Base-by-base conservation (phyloP, 1,140 invertebrate genomes). In the Drosophila hydei region DNA sequence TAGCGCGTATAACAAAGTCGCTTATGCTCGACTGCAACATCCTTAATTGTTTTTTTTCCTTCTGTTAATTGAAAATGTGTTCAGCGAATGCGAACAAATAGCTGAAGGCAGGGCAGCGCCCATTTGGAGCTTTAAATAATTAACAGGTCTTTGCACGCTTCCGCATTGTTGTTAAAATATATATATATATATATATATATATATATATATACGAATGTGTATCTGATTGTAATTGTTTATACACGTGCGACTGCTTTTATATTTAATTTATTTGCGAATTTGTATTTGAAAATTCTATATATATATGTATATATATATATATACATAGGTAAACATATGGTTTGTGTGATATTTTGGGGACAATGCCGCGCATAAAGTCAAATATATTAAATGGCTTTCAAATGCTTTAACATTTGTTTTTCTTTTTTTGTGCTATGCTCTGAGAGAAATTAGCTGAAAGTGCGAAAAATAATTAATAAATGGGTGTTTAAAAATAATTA, bases 1-100 rank as follows among this genome's bases (percentile, higher is more conserved):
- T 33, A 11, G 30, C 30, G 30, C 6, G 30, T 11, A 33, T 33
- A 2, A 33, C 4, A 33, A 2, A 33, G 9, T 33, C 30, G 3
- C 30, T 33, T 1, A 33, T 6, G 2, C 7, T 11, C 30, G 30
- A 11, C 30, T 11, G 9, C 9, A 2, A 12, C 30, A 33, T 33
- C 30, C 30, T 33, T 33, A 33, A 42, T 42, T 58, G 62, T 73
- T 67, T 77, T 87, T 77, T 51, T 51, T 50, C 30, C 25, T 77
- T 67, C 69, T 65, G 75, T 87, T 88, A 87, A 87, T 87, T 87
- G 83, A 81, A 88, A 87, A 78, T 87, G 75, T 79, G 75, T 75
- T 78, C 77, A 88, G 38, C 75, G 67, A 75, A 77, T 50, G 74
- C 55, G 55, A 77, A 78, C 71, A 77, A 88, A 85, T 62, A 56